Base-by-base conservation (phyloP, 2,888 invertebrate genomes). In the Troides oblongomaculatus region DNA sequence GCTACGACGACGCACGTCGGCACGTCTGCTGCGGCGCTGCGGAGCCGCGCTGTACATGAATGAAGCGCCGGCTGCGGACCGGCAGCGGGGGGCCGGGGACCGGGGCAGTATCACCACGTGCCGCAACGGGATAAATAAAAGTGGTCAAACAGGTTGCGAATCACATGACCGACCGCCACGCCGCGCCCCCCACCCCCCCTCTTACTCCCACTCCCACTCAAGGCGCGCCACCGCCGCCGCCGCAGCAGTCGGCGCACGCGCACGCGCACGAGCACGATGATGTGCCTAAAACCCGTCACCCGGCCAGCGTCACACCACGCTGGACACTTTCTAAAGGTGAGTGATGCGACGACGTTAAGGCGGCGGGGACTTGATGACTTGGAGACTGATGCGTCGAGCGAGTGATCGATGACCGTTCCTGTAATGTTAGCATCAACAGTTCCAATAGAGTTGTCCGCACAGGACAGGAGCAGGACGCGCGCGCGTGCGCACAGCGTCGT, bases 111-210 rank as follows among this genome's bases (percentile, higher is more conserved):
- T 14, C 1, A 18, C 68, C 59, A 64, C 58, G 63, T 53, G 60
- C 64, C 64, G 59, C 64, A 68, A 68, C 68, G 68, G 68, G 68
- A 68, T 59, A 68, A 64, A 61, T 61, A 69, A 69, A 64, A 69
- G 69, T 69, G 61, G 69, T 69, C 69, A 30, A 69, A 64, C 60
- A 60, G n/a, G 59, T 69, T 56, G 46, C 58, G 46, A 62, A 62
- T 69, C 69, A 69, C 69, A 65, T 65, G 69, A 65, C 69, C 30
- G 61, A 39, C 39, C 17, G 18, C 56, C 43, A 2, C 1, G n/a
- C n/a, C 43, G n/a, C 58, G 25, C 12, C 21, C 36, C 46, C 21
- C 63, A 21, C 30, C 14, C 30, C 43, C 21, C 21, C 30, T 21
- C 46, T 25, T 36, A 30, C 36, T 36, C 60, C 57, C 21, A 21